Evolutionary conservation across 2,797 vertebrate genomes (phyloP).

Genomic region (Bryconaethiops microstoma): DNA sequence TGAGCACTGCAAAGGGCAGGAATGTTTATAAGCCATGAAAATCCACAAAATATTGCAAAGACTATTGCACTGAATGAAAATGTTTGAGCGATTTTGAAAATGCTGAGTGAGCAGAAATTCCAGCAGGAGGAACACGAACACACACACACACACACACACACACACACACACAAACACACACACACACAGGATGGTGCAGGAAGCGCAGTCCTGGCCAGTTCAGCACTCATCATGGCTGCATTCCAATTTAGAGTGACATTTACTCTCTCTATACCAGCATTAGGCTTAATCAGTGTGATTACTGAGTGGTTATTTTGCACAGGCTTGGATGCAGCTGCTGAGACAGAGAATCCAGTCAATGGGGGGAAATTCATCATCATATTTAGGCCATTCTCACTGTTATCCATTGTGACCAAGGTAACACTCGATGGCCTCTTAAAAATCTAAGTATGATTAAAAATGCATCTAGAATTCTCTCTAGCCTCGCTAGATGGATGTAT

Average conservation of each 20-base stretch:
- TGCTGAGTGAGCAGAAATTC: conserved; percentile 25
- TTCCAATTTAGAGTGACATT: conserved; percentile 28
- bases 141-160: conserved; percentile 6
- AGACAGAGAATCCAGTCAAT: conserved; percentile 10
- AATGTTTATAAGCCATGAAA: background rate
- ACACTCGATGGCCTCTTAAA: background rate
- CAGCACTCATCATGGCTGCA: conserved; percentile 32
- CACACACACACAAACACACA: conserved; percentile 13
- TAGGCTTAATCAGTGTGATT: conserved; percentile 22
- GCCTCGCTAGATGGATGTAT: background rate
- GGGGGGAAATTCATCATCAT: conserved; percentile 1
- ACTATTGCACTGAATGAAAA: conserved; percentile 17
- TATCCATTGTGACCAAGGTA: background rate
- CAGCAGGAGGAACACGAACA: conserved; percentile 23
- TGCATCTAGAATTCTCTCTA: background rate
- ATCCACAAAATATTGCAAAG: background rate
- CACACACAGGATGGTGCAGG: conserved; percentile 29
- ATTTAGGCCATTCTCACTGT: background rate
- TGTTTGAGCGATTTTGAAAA: conserved; percentile 31
- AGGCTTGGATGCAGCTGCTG: conserved; percentile 14
- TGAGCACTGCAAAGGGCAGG: background rate
- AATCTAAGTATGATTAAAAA: background rate
- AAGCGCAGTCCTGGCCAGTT: conserved; percentile 29
- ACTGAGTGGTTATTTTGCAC: conserved; percentile 12
- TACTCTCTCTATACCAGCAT: conserved; percentile 8